Evolutionary conservation across 2,113 vertebrate genomes (phyloP), one percentile per base, ranked within the genome.

Genomic region (Leuciscus idus): DNA sequence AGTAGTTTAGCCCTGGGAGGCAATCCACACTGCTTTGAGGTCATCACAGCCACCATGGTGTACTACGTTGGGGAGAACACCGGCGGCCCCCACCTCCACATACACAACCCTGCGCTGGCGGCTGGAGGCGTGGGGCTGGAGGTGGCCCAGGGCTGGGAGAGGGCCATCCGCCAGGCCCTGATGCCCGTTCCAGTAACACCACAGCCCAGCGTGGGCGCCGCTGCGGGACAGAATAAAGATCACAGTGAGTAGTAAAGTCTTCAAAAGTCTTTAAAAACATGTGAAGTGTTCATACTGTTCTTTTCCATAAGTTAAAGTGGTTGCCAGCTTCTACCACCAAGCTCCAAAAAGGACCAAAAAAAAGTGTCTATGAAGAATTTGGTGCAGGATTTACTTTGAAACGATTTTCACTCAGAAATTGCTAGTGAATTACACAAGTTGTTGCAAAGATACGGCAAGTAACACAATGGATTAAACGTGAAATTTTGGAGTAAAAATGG

Each of bases 181-280:
- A 99, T 99, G 98, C 98, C 98, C 21, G 98, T 99, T 97, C 98
- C 98, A 21, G 98, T 99, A 87, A 99, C 98, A 4, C 98, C 98
- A 89, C 97, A 99, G 92, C 95, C 97, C 89, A 99, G 97, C 26
- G 85, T 98, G 88, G 96, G 97, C 89, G 95, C 95, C 86, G 93
- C 95, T 88, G 93, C 94, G 8, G 97, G 97, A 77, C 97, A 97
- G 88, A 97, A 97, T 89, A 99, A 96, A 93, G 97, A 98, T 88
- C 97, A 99, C 94, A 98, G 98, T 99, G 93, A 98, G 98, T 93
- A 91, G 21, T 30, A 5, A 59, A 21, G 3, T 68, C 62, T 59
- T 61, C 0, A 50, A 0, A 43, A 6, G 13, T 48, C 15, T 10
- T 59, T 78, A 11, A 78, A 57, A 36, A 59, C 50, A 21, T 19